Base-by-base conservation (phyloP, 2,797 vertebrate species). In the Harpagifer antarcticus region DNA sequence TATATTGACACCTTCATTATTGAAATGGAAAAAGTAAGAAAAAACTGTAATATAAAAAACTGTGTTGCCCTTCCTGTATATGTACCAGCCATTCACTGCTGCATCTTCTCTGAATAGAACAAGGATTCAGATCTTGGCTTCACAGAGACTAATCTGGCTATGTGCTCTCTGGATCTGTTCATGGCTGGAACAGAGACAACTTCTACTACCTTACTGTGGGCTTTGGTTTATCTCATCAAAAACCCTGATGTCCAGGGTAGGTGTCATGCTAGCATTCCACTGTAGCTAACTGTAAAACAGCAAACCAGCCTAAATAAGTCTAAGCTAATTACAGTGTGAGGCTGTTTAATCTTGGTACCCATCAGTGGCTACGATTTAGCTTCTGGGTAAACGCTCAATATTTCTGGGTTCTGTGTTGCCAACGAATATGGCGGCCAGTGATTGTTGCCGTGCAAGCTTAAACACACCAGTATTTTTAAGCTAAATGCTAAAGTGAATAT, bases 121-220 rank as follows among this genome's bases (percentile, higher is more conserved):
- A 79, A 81, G 61, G 66, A 85, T 0, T 44, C 55, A 15, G 44
- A 64, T 0, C 78, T 86, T 5, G 94, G 72, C 40, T 97, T 97
- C 79, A 54, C 42, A 13, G 94, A 96, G 42, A 68, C 89, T 27
- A 95, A 95, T 53, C 89, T 98, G 1, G 20, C 83, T 13, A 14
- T 79, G 0, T 95, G 91, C 9, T 60, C 89, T 0, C 4, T 96
- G 0, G 96, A 98, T 69, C 87, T 97, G 16, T 93, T 98, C 20
- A 8, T 96, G 0, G 96, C 96, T 0, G 96, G 96, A 33, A 96
- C 96, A 0, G 96, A 97, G 81, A 96, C 96, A 33, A 96, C 95
- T 0, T 87, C 94, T 11, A 93, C 94, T 0, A 96, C 96, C 0
- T 19, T 97, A 37, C 93, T 90, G 71, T 97, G 96, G 96, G 95